Evolutionary conservation across 2,888 invertebrate genomes (phyloP).

Genomic region (Dendrolimus pini): DNA sequence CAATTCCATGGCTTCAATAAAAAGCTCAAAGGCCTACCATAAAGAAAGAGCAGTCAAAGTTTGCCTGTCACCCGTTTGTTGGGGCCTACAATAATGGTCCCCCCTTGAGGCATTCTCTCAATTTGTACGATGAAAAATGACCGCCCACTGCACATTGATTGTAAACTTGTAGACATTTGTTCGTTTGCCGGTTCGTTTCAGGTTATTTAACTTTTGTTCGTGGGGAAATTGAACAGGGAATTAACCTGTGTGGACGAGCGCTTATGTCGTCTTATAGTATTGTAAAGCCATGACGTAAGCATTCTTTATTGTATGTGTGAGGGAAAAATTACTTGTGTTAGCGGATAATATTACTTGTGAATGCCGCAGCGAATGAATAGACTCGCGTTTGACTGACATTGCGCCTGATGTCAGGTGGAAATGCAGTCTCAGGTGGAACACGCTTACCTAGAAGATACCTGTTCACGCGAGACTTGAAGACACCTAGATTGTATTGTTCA

Average conservation of each 20-base stretch:
- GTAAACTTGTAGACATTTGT: not conserved
- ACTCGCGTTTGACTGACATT: no score
- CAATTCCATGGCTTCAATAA: slow-evolving; percentile 17
- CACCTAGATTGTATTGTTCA: no score
- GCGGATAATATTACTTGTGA: not conserved
- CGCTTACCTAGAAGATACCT: no score
- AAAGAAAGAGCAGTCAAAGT: slow-evolving; percentile 53
- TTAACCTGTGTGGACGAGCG: not conserved
- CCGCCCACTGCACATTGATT: slow-evolving; percentile 17
- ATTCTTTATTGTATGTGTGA: no score
- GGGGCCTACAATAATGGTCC: slow-evolving; percentile 41
- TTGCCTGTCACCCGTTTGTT: slow-evolving; percentile 46
- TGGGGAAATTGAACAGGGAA: not conserved
- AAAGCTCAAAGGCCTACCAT: slow-evolving; percentile 33
- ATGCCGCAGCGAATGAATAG: not conserved
- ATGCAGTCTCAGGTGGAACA: no score
- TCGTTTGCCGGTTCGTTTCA: not conserved
- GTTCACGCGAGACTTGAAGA: no score
- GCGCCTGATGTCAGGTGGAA: no score
- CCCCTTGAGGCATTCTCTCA: slow-evolving; percentile 29
- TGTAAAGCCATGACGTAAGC: no score
- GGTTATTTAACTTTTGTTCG: not conserved
- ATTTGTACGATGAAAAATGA: slow-evolving; percentile 64
- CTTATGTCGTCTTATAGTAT: no score
- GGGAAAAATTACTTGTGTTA: not conserved